Conservation (phyloP, 2,113 vertebrate genomes). For the Halcyon senegalensis region DNA sequence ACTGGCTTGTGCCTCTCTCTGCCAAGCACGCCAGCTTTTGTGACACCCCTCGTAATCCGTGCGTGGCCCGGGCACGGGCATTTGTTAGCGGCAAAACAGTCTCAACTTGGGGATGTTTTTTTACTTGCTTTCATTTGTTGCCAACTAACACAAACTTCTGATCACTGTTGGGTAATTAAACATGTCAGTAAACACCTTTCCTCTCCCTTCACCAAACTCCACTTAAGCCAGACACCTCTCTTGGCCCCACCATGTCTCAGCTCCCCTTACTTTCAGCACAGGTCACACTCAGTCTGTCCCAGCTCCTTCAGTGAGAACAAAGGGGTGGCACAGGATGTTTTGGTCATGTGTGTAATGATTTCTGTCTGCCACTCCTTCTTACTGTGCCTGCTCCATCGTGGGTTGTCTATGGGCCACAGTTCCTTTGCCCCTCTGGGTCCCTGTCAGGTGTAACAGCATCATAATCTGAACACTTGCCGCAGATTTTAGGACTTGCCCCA, state of each 20-base stretch:
- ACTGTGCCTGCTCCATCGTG: neutral
- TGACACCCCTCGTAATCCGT: neutral
- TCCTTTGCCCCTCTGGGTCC: neutral
- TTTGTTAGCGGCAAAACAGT: neutral
- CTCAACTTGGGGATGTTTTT: neutral
- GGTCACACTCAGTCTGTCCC: neutral
- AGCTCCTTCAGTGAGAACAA: neutral
- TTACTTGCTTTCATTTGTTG: neutral
- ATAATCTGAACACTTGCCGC: no score
- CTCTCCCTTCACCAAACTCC: neutral
- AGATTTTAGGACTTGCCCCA: no score
- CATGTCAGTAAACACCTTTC: neutral
- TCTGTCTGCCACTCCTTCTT: neutral
- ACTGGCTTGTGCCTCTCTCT: neutral
- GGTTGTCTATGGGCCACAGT: neutral
- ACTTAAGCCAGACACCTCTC: neutral
- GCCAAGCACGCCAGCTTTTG: neutral
- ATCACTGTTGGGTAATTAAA: neutral
- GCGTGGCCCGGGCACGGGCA: fast-evolving
- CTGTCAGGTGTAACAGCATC: no score
- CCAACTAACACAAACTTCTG: neutral
- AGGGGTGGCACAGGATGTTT: neutral
- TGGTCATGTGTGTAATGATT: neutral
- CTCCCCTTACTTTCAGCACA: neutral
- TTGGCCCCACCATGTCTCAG: fast-evolving